Conservation (phyloP, 2,113 vertebrate genomes). For the Gracilinanus agilis region DNA sequence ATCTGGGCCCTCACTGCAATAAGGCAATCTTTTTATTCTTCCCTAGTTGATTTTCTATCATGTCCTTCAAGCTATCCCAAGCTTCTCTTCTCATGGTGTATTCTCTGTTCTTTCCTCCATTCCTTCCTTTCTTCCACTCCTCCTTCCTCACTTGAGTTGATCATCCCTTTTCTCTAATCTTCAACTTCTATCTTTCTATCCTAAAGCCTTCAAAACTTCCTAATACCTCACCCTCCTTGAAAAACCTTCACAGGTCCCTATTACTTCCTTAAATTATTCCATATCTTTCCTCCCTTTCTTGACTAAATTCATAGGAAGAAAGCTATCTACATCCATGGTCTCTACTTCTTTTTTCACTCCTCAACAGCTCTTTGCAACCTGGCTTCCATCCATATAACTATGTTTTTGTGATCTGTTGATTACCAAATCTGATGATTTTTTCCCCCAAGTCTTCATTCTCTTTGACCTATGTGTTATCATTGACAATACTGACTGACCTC, state of each 20-base stretch:
- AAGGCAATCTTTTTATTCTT: background rate
- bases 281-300: background rate
- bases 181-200: no score
- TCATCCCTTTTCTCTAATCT: background rate
- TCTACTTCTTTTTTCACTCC: background rate
- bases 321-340: background rate
- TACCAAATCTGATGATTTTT: background rate
- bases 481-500: background rate
- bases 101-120: background rate
- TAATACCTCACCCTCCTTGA: background rate
- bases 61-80: background rate
- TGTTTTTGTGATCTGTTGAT: background rate
- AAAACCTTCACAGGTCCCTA: background rate
- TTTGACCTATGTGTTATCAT: background rate
- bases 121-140: background rate
- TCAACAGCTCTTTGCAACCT: background rate
- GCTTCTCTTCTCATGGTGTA: background rate
- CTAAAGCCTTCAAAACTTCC: background rate
- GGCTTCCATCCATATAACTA: background rate
- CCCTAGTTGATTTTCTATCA: background rate
- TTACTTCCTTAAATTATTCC: background rate
- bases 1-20: background rate
- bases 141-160: background rate
- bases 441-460: background rate
- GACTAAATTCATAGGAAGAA: background rate